Evolutionary conservation across 1,140 invertebrate species (phyloP), one percentile per base, ranked within the genome.

Genomic region (Pseudomyrmex gracilis): DNA sequence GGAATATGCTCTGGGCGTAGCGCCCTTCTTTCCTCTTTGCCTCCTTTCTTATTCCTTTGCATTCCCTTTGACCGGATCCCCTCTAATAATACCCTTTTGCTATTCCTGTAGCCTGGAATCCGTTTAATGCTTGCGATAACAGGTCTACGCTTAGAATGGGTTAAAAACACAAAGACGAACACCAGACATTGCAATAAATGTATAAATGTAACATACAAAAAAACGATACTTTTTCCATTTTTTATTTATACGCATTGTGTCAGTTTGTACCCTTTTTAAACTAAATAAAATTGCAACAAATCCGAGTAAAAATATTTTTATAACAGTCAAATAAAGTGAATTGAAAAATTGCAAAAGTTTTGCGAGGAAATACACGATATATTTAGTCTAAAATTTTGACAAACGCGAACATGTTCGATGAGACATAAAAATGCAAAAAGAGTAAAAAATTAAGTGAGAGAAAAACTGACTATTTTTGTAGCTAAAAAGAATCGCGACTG

Each of bases 41-140:
- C 53, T 58, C 49, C 47, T 76, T 64, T 71, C 66, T 60, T 80
- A 80, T 80, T 80, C 76, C 83, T 88, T 89, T 88, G 74, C 87
- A 87, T 90, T 90, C 88, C 74, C 86, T 90, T 90, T 90, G 89
- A 90, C 86, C 89, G 85, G 86, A 76, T 90, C 13, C 86, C 85
- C 82, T 86, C 86, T 90, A 90, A 90, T 90, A 90, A 90, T 85
- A 90, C 82, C 84, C 84, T 88, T 90, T 90, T 83, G 84, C 89
- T 82, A 88, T 71, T 85, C 57, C 57, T 53, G 74, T 87, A 76
- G 61, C 20, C 57, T 83, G 85, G 88, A 90, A 90, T 87, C 73
- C 85, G 88, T 90, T 90, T 90, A 90, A 90, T 87, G 70, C 83
- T 90, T 74, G 78, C 76, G 73, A 83, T 88, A 88, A 88, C 83